phyloP scores from a whole-genome alignment of 1,140 invertebrate species.

The Aphaenogaster rudis region DNA sequence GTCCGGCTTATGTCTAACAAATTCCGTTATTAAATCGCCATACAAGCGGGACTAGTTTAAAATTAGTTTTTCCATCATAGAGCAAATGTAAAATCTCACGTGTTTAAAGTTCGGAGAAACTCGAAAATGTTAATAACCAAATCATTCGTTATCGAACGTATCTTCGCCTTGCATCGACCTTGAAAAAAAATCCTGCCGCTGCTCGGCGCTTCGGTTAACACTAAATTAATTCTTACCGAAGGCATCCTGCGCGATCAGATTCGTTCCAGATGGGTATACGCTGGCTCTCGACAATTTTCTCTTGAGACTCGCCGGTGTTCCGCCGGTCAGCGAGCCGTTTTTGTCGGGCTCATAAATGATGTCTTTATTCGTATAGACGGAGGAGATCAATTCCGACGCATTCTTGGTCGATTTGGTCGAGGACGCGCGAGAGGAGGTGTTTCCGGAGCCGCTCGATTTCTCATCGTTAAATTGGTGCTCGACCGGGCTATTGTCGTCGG shows the following conservation, averaged over 20 bases:
- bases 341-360: slow-evolving; percentile 75
- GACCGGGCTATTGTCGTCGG: slow-evolving; percentile 60
- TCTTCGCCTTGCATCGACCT: background rate
- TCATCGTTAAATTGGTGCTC: slow-evolving; percentile 75
- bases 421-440: slow-evolving; percentile 68
- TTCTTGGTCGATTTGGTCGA: slow-evolving; percentile 55
- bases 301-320: slow-evolving; percentile 67
- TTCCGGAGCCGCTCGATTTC: slow-evolving; percentile 70
- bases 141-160: background rate
- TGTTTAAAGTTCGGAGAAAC: background rate
- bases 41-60: background rate
- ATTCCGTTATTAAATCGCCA: background rate
- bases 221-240: slow-evolving; percentile 78
- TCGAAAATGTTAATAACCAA: background rate
- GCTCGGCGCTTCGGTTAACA: background rate
- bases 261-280: slow-evolving; percentile 77
- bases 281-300: slow-evolving; percentile 75
- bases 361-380: slow-evolving; percentile 57
- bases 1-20: background rate
- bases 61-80: background rate
- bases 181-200: background rate
- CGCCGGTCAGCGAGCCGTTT: slow-evolving; percentile 68
- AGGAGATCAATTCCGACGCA: background rate
- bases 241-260: slow-evolving; percentile 77
- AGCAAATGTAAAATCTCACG: background rate